phyloP scores from a whole-genome alignment of 2,797 vertebrate genomes.

The Lagodon rhomboides region DNA sequence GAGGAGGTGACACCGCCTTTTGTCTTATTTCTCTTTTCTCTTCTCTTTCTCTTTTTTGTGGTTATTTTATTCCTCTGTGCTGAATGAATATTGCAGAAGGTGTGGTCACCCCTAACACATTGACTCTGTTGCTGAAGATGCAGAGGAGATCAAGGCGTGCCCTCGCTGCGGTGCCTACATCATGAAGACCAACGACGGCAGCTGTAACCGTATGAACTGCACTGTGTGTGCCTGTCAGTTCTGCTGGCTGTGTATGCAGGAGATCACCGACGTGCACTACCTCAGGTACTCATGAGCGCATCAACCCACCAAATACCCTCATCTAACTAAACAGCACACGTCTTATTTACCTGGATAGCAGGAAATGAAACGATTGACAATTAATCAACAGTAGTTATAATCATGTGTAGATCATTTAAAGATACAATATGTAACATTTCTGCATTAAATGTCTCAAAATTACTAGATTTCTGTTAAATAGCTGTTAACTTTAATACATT shows the following conservation, averaged over 20 bases:
- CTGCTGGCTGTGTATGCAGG: conserved; percentile 94
- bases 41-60: no score
- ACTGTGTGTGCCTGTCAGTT: conserved; percentile 93
- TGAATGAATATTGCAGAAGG: neutral
- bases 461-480: no score
- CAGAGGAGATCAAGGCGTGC: conserved; percentile 91
- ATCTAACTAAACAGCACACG: neutral
- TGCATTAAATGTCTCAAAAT: no score
- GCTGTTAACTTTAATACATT: no score
- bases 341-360: neutral
- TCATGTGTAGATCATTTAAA: neutral
- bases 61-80: neutral
- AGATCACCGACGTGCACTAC: conserved; percentile 94
- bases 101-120: conserved; percentile 10
- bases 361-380: neutral
- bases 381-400: neutral
- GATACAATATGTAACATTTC: no score
- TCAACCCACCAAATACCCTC: neutral
- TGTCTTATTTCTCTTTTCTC: neutral
- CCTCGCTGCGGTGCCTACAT: conserved; percentile 92
- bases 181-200: conserved; percentile 93
- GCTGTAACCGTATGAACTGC: conserved; percentile 94
- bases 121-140: conserved; percentile 74
- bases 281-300: conserved; percentile 85
- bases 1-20: conserved; percentile 77